Conservation (phyloP, 1,140 invertebrate genomes). For the Cydia amplana region DNA sequence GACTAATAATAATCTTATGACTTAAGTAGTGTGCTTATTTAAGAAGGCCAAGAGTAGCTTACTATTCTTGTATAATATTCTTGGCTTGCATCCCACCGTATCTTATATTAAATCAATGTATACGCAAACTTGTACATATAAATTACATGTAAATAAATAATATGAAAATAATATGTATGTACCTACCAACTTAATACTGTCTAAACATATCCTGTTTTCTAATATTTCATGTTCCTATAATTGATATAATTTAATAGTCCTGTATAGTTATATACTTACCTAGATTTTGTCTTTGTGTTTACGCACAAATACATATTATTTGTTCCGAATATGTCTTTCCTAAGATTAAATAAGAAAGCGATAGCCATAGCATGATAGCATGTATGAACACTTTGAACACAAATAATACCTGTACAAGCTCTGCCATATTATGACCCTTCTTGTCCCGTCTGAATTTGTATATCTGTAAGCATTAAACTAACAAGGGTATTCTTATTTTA, state of each 20-base stretch:
- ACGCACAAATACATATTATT: neutral
- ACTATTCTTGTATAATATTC: neutral
- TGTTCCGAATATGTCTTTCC: neutral
- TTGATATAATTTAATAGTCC: neutral
- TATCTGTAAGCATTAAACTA: no score
- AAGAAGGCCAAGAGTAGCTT: no score
- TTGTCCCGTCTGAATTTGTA: no score
- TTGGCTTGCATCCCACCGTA: neutral
- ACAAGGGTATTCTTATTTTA: no score
- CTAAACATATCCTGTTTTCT: constrained; percentile 24
- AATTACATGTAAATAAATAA: neutral
- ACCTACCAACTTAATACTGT: neutral
- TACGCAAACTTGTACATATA: constrained; percentile 18
- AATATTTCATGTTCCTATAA: constrained; percentile 11
- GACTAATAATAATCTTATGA: no score
- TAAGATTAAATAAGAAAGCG: neutral
- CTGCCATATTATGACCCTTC: no score
- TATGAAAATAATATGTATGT: neutral
- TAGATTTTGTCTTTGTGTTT: neutral
- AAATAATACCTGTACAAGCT: no score
- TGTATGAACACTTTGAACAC: neutral
- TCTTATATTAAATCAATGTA: neutral
- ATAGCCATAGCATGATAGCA: no score
- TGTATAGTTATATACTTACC: neutral
- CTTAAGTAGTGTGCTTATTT: no score